Percentiles rank a stretch among this genome's conserved stretches.
Conservation (phyloP, 1,140 invertebrate species). For the Camponotus floridanus region DNA sequence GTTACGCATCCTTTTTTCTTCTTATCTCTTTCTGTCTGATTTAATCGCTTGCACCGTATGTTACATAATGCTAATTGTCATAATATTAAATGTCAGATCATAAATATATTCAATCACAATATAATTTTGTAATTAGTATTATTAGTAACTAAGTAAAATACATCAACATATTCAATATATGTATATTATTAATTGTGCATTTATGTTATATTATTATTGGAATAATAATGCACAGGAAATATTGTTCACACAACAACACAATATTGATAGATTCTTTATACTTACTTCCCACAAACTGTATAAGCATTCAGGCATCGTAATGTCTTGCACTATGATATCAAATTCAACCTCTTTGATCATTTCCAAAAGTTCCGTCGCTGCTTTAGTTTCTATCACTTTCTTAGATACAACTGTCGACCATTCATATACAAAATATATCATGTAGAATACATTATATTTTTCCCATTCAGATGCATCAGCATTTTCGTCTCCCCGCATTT, state of each 20-base stretch:
- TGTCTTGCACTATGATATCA: slow-evolving; percentile 48
- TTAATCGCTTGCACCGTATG: too few relatives aligned
- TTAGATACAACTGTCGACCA: not conserved
- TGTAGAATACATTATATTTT: not conserved
- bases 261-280: not conserved
- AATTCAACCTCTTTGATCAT: slow-evolving; percentile 37
- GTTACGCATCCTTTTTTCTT: too few relatives aligned
- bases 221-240: not conserved
- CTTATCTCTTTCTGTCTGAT: too few relatives aligned
- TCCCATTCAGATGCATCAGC: not conserved
- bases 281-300: slow-evolving; percentile 48
- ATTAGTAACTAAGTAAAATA: too few relatives aligned
- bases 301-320: slow-evolving; percentile 21
- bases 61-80: too few relatives aligned
- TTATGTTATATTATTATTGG: not conserved
- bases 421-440: not conserved
- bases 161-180: too few relatives aligned
- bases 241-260: not conserved
- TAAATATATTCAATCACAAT: too few relatives aligned
- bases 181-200: not conserved
- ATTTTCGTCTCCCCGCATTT: not conserved
- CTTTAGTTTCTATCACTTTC: slow-evolving; percentile 8
- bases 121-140: too few relatives aligned
- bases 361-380: slow-evolving; percentile 23
- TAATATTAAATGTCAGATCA: too few relatives aligned